These are phyloP conservation scores for Eulithis testata DNA, from an alignment of 2,888 invertebrate genomes.

Conservation along the genomic window DNA sequence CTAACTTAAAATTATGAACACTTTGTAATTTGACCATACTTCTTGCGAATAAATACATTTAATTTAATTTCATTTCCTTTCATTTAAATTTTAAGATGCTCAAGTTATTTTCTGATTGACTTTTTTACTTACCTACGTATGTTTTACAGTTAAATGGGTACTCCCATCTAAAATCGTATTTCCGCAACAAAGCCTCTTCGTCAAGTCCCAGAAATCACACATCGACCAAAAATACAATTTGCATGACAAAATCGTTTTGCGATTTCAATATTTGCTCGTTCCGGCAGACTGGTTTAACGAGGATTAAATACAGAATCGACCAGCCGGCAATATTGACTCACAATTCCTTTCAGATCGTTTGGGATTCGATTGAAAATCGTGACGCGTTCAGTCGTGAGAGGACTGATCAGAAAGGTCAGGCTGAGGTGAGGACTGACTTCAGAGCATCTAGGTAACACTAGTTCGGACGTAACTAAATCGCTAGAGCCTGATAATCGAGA, in stretches of 20 bases:
- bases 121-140: too few species aligned
- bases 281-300: slow-evolving; percentile 40
- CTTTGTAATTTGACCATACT: too few species aligned
- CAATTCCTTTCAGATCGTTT: slow-evolving; percentile 43
- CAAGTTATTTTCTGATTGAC: too few species aligned
- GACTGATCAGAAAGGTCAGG: slow-evolving; percentile 21
- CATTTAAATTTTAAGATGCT: too few species aligned
- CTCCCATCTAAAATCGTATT: slow-evolving; percentile 18
- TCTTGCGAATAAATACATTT: too few species aligned
- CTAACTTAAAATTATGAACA: too few species aligned
- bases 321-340: slow-evolving; percentile 45
- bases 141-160: neutral
- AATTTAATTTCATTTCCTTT: too few species aligned
- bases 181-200: slow-evolving; percentile 22
- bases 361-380: slow-evolving; percentile 44
- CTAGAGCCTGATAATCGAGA: too few species aligned
- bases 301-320: slow-evolving; percentile 42
- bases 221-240: slow-evolving; percentile 44
- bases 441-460: neutral
- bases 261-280: slow-evolving; percentile 45
- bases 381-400: slow-evolving; percentile 39
- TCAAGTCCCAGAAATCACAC: slow-evolving; percentile 34
- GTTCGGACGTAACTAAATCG: too few species aligned
- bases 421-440: neutral
- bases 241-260: slow-evolving; percentile 39